Base-by-base conservation (phyloP, 2,888 invertebrate species). In the Cephus nigrinus region DNA sequence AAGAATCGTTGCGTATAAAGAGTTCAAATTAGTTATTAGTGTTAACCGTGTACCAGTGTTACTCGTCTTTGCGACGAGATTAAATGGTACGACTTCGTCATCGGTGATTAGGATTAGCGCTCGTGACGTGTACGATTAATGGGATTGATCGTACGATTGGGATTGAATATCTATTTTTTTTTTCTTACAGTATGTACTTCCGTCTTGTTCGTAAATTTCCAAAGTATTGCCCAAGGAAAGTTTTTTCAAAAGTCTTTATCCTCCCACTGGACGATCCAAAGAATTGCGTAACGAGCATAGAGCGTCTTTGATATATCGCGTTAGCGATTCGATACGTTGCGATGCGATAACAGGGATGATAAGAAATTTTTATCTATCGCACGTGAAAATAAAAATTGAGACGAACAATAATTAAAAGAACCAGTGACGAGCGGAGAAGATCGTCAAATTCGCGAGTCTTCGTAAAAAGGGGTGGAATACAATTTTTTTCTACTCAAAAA, bases 11-110 rank as follows among this genome's bases (percentile, higher is more conserved):
- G 71, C 75, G 77, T 79, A 23, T 55, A 55, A 55, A 78, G 79
- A 75, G 79, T 82, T 81, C 79, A 80, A 82, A 82, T 83, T 81
- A 82, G 80, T 78, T 75, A n/a, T 55, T 80, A 79, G 78, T 23
- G 23, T 55, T 55, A 23, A 9, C 55, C 23, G 55, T 23, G 55
- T 55, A 55, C 55, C 55, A 55, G 9, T 23, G 9, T 55, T 9
- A 9, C 23, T 23, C 55, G 55, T 55, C 23, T 9, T 23, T 23
- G 0, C 55, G 9, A 55, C 55, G 55, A 23, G 23, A 23, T 55
- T 55, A 55, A 55, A 55, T 23, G 55, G 55, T 55, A 55, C 55
- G 2, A 55, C 23, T 55, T 55, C 55, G 55, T 55, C 23, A 55
- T 55, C 55, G 55, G 55, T 55, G 55, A 55, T 55, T 55, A 55